Evolutionary conservation across 2,797 vertebrate species (phyloP).

Genomic region (Corythornis leucogaster): DNA sequence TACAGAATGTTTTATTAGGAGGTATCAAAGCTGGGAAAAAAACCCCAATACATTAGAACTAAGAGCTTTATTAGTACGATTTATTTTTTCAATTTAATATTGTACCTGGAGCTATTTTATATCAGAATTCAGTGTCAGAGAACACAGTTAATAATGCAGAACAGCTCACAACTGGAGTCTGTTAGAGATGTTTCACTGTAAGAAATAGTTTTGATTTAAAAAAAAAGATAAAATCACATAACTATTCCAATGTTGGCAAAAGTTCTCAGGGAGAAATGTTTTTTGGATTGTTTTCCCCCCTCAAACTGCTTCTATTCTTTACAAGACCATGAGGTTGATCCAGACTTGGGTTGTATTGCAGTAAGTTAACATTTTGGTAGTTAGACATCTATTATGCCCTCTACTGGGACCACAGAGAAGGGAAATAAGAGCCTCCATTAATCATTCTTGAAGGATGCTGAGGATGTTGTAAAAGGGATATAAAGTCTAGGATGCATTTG

Average conservation of each 20-base stretch:
- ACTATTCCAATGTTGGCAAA: fast-evolving
- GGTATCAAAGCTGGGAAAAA: background rate
- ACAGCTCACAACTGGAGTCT: background rate
- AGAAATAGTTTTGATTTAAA: background rate
- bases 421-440: background rate
- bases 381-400: background rate
- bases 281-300: background rate
- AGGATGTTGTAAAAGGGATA: background rate
- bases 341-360: background rate
- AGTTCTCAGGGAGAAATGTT: background rate
- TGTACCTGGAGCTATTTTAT: background rate
- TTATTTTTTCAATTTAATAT: background rate
- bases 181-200: background rate
- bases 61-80: background rate
- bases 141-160: background rate
- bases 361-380: background rate
- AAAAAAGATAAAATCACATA: background rate
- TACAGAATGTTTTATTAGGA: background rate
- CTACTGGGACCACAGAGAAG: background rate
- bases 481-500: background rate
- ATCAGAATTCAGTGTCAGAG: background rate
- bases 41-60: background rate
- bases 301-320: background rate
- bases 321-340: background rate
- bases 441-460: background rate